These are phyloP conservation scores for Panthera tigris DNA, from an alignment of 2,113 vertebrate species.

Conservation along the genomic window DNA sequence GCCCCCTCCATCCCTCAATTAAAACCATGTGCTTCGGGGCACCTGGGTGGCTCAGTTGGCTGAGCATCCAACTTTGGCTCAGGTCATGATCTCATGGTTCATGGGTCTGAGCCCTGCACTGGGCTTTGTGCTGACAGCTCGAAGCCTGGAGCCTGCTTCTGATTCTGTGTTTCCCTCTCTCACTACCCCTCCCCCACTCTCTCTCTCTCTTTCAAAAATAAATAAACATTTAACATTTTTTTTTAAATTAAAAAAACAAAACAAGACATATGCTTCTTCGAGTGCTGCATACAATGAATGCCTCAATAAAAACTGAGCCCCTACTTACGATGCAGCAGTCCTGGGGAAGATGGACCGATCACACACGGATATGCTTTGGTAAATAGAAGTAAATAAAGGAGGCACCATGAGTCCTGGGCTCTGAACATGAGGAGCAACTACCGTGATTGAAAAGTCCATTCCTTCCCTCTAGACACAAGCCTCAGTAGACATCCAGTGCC, in stretches of 20 bases:
- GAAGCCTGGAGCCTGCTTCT: too few species aligned
- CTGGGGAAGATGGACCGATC: background rate
- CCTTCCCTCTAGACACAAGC: background rate
- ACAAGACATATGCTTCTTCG: background rate
- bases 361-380: background rate
- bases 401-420: background rate
- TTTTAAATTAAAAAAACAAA: too few species aligned
- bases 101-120: too few species aligned
- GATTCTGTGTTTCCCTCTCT: too few species aligned
- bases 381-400: background rate
- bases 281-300: background rate
- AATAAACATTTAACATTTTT: too few species aligned
- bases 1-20: background rate
- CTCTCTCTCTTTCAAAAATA: too few species aligned
- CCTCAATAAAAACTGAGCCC: background rate
- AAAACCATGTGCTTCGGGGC: background rate
- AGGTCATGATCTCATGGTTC: too few species aligned
- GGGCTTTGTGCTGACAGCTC: too few species aligned
- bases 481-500: background rate
- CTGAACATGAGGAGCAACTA: background rate
- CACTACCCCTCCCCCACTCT: too few species aligned
- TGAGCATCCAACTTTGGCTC: too few species aligned
- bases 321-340: background rate
- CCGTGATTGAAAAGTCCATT: background rate
- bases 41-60: too few species aligned